Evolutionary conservation across 92 coral and sea anemone genomes (phyloP).

Genomic region (Hydrozoanthus gracilis): DNA sequence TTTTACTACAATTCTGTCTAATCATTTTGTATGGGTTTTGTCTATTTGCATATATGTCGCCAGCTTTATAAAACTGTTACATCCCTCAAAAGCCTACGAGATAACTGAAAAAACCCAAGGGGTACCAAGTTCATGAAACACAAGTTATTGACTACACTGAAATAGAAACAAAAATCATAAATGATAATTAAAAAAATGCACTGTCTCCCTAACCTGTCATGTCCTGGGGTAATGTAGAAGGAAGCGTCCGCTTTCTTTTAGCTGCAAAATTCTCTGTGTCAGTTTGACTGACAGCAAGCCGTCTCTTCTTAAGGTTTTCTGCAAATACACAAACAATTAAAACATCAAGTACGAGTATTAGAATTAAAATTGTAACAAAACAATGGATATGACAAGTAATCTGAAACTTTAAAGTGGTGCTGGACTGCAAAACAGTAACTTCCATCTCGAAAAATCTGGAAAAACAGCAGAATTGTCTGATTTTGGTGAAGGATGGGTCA

Average conservation of each 20-base stretch:
- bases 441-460: conserved; percentile 10
- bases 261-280: conserved; percentile 26
- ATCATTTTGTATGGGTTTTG: conserved; percentile 5
- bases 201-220: conserved; percentile 13
- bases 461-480: background rate
- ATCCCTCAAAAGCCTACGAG: conserved; percentile 4
- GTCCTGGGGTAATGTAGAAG: conserved; percentile 19
- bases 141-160: background rate
- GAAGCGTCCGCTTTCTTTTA: conserved; percentile 3
- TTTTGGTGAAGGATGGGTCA: conserved; percentile 11
- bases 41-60: conserved; percentile 4
- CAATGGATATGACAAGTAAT: conserved; percentile 3
- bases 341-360: conserved; percentile 10
- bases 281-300: conserved; percentile 9
- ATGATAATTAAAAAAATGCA: conserved; percentile 1
- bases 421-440: conserved; percentile 23
- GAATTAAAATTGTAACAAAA: conserved; percentile 11
- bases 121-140: conserved; percentile 26
- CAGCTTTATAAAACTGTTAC: conserved; percentile 26
- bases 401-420: conserved; percentile 19
- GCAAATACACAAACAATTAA: conserved; percentile 16
- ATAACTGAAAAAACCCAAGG: conserved; percentile 13
- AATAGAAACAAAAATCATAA: conserved; percentile 21
- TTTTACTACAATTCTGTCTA: background rate
- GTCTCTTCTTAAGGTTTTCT: conserved; percentile 24